Conservation (phyloP, 1,140 invertebrate genomes). For the Propsilocerus akamusi region DNA sequence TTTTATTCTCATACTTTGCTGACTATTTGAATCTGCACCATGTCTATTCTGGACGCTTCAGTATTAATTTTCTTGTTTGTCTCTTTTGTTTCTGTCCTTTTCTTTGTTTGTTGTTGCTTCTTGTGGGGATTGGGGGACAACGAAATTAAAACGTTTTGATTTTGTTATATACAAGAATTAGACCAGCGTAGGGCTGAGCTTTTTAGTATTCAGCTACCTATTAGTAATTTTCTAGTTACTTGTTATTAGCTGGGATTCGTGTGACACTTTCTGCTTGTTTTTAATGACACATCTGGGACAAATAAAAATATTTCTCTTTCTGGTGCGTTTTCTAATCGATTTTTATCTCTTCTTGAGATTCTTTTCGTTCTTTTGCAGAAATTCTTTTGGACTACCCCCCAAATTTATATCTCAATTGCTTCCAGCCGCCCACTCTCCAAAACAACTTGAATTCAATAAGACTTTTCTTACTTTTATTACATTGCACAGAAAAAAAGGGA, state of each 20-base stretch:
- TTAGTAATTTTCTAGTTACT: too few species aligned
- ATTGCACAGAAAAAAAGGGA: background rate
- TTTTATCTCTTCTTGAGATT: background rate
- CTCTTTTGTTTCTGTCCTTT: background rate
- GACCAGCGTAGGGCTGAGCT: background rate
- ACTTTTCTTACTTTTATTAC: background rate
- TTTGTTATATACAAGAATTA: background rate
- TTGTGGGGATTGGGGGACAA: background rate
- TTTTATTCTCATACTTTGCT: too few species aligned
- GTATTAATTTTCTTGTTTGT: too few species aligned
- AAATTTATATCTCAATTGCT: background rate
- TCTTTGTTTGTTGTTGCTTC: background rate
- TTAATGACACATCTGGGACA: background rate
- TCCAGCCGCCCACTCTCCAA: background rate
- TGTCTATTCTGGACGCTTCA: too few species aligned
- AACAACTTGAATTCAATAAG: background rate
- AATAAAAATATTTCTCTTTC: slow-evolving; percentile 4
- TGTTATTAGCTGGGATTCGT: too few species aligned
- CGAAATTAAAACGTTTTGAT: background rate
- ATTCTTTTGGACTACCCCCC: background rate
- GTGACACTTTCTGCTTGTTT: background rate
- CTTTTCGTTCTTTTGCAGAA: background rate
- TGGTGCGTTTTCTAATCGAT: background rate
- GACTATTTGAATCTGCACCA: background rate
- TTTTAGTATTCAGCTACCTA: background rate